These are phyloP conservation scores for Dasyurus viverrinus DNA, from an alignment of 2,113 vertebrate species.

Conservation along the genomic window DNA sequence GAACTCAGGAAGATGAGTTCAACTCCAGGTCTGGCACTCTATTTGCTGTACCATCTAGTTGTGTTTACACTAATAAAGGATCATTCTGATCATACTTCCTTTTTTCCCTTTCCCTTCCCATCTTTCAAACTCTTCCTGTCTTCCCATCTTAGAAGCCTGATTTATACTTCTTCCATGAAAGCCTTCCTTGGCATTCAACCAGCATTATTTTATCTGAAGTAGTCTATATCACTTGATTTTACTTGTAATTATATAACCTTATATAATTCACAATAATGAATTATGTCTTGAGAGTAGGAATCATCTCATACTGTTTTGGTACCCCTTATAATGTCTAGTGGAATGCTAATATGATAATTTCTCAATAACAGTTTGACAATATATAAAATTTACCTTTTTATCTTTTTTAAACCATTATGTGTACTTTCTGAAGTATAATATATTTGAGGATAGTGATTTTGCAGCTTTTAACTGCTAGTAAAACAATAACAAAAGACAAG, in stretches of 20 bases:
- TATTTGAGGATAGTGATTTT: neutral
- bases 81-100: neutral
- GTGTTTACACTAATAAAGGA: neutral
- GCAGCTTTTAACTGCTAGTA: neutral
- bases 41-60: neutral
- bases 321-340: neutral
- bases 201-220: conserved; percentile 15
- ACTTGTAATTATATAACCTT: neutral
- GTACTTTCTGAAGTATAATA: neutral
- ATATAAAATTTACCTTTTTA: neutral
- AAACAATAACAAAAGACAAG: no score
- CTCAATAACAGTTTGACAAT: neutral
- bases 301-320: neutral
- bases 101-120: neutral
- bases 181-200: neutral
- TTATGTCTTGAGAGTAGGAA: neutral
- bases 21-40: neutral
- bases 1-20: neutral
- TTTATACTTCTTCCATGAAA: neutral
- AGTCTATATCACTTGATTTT: neutral
- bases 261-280: neutral
- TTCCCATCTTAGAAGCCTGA: neutral
- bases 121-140: neutral
- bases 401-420: neutral
- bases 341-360: neutral